These are phyloP conservation scores for Blastomussa wellsi DNA, from an alignment of 92 coral and sea anemone species.

Conservation along the genomic window DNA sequence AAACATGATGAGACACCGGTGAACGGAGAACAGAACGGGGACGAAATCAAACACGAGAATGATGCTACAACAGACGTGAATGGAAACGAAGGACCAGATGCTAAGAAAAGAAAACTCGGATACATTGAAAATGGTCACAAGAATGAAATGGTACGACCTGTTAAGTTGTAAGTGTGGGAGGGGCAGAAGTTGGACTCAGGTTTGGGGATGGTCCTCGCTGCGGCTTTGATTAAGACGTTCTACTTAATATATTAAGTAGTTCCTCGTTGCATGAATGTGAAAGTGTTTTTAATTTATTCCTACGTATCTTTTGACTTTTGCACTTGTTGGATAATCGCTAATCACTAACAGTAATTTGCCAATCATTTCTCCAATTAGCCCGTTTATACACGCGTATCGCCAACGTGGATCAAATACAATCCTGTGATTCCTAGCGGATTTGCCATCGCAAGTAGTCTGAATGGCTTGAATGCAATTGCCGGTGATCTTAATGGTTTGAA, in stretches of 20 bases:
- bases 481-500: conserved; percentile 87
- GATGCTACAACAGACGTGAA: conserved; percentile 79
- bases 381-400: conserved; percentile 90
- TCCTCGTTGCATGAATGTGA: too few relatives aligned
- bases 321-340: background rate
- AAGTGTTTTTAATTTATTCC: too few relatives aligned
- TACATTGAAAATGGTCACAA: conserved; percentile 67
- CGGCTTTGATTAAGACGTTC: too few relatives aligned
- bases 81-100: conserved; percentile 86
- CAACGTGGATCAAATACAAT: conserved; percentile 99
- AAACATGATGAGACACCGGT: conserved; percentile 64
- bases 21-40: conserved; percentile 55
- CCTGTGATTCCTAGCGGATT: conserved; percentile 90
- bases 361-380: conserved; percentile 50
- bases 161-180: background rate
- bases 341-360: background rate
- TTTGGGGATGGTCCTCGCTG: too few relatives aligned
- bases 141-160: conserved; percentile 52
- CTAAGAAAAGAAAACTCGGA: conserved; percentile 74
- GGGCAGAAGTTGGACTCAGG: too few relatives aligned
- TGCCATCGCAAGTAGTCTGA: conserved; percentile 89
- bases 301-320: too few relatives aligned
- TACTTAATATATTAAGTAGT: too few relatives aligned
- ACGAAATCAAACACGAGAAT: conserved; percentile 55
- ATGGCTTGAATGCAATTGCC: conserved; percentile 83